Evolutionary conservation across 2,797 vertebrate species (phyloP).

Genomic region (Meriones psammophilus): DNA sequence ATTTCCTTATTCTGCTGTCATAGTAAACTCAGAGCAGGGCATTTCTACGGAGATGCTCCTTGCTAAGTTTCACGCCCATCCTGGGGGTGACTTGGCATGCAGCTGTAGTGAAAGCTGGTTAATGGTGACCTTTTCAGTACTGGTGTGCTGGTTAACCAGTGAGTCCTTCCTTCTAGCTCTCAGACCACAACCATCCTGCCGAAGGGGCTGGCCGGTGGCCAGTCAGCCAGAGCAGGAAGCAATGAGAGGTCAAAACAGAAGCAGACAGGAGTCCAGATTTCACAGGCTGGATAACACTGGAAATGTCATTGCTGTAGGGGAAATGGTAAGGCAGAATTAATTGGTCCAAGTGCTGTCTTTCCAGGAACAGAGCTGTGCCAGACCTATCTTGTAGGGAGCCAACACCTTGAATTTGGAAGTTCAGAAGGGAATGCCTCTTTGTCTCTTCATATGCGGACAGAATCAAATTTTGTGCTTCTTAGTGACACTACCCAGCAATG

Average conservation of each 20-base stretch:
- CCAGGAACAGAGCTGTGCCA: background rate
- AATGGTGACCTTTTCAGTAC: constrained; percentile 75
- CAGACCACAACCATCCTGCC: constrained; percentile 48
- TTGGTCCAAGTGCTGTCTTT: constrained; percentile 19
- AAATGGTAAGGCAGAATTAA: constrained; percentile 67
- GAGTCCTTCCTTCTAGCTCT: constrained; percentile 59
- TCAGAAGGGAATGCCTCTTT: background rate
- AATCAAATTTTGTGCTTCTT: background rate
- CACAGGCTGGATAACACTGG: constrained; percentile 59
- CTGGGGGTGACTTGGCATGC: background rate
- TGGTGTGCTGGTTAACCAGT: constrained; percentile 73
- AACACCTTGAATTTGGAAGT: background rate
- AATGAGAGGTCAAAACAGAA: constrained; percentile 80
- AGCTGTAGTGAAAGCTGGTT: constrained; percentile 52
- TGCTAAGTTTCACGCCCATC: background rate
- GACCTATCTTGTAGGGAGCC: background rate
- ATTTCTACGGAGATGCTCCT: background rate
- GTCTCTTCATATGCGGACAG: background rate
- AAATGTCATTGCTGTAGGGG: constrained; percentile 43
- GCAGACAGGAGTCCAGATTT: constrained; percentile 55
- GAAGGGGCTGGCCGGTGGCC: constrained; percentile 40
- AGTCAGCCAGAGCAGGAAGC: constrained; percentile 71
- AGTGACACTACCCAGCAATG: background rate
- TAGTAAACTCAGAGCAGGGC: background rate
- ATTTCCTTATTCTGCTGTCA: background rate